Conservation (phyloP, 2,888 invertebrate species). For the Nipponacmea schrenckii region DNA sequence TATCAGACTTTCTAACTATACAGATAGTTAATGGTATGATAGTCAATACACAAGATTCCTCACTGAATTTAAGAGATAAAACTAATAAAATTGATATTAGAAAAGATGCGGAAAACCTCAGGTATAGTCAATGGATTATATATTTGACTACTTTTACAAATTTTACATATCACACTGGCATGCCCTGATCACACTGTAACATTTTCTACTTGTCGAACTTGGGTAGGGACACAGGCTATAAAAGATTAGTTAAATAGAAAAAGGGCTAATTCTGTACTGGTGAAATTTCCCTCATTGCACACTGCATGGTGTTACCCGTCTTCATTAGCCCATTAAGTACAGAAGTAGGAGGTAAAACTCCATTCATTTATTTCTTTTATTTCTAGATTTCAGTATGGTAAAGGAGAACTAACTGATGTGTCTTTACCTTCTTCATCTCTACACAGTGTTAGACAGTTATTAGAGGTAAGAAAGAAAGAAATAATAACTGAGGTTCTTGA, state of each 20-base stretch:
- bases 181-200: no score
- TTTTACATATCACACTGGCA: no score
- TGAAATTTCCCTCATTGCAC: no score
- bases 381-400: conserved; percentile 58
- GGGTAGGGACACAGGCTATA: no score
- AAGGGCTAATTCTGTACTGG: no score
- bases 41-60: conserved; percentile 42
- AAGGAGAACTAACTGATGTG: conserved; percentile 45
- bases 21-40: conserved; percentile 43
- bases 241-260: no score
- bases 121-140: conserved; percentile 34
- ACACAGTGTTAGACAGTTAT: conserved; percentile 53
- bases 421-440: conserved; percentile 46
- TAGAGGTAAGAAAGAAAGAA: conserved; percentile 41
- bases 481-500: no score
- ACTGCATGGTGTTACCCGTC: no score
- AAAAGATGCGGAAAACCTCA: conserved; percentile 56
- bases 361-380: background rate
- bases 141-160: no score
- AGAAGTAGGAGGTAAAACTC: background rate
- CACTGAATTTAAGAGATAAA: conserved; percentile 39
- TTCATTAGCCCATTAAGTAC: no score
- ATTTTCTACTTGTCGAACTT: no score
- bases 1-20: conserved; percentile 36
- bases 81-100: conserved; percentile 50